Base-by-base conservation (phyloP, 2,797 vertebrate genomes). In the Ctenochaetus hawaiiensis region DNA sequence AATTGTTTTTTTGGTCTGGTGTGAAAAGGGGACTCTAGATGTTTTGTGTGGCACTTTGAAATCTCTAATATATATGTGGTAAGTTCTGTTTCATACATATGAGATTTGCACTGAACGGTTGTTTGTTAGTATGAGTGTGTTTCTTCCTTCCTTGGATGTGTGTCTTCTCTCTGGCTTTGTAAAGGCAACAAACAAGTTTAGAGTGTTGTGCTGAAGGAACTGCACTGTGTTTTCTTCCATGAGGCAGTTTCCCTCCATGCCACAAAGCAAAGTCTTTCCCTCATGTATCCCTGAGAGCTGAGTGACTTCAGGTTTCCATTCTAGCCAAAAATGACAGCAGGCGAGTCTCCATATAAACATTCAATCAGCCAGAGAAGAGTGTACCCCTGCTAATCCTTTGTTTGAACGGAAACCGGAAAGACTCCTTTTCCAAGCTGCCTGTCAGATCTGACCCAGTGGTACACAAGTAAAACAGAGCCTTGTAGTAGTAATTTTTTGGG, bases 311-410 rank as follows among this genome's bases (percentile, higher is more conserved):
- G 43, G 43, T 30, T 63, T 57, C n/a, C 11, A 3, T 26, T 26
- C 8, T 12, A 61, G 56, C 63, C 72, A 22, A 45, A 26, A 23
- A 49, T 18, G 43, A 30, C 43, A 69, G 51, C 59, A 49, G 51
- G 58, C 49, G 22, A 39, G 44, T 30, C 52, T 22, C 34, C 43
- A 54, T 17, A 48, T 56, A 37, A 23, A 39, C n/a, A 59, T 48
- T 67, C 56, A 18, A 18, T 53, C 56, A 23, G 44, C 39, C 47
- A 53, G 47, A 47, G 23, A 41, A 18, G 20, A 47, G 10, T 20
- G n/a, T 23, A 26, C 30, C 10, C 12, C 37, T 52, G 18, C 51
- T 43, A 20, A 59, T 65, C 56, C 44, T 67, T 54, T 43, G 11
- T 18, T 53, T 49, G 37, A 66, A 13, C 8, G 0, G 13, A 56